Evolutionary conservation across 2,113 vertebrate species (phyloP), one percentile per base, ranked within the genome.

Genomic region (Paratilapia polleni): DNA sequence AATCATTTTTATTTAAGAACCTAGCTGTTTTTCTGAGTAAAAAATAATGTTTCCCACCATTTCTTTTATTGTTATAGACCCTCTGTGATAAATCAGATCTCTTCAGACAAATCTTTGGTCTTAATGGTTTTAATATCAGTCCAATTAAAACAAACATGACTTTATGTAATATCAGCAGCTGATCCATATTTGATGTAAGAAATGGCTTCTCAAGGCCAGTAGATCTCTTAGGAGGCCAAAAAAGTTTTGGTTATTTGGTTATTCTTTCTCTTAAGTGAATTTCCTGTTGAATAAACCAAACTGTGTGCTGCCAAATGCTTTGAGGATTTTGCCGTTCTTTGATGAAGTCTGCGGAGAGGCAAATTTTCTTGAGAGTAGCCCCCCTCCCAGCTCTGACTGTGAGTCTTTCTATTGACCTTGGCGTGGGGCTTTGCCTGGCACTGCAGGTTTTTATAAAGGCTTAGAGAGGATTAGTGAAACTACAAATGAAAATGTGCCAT

Each of bases 401-500:
- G 54, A 47, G 54, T 56, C 49, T 57, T 74, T 76, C 47, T 56
- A 4, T 58, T 77, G 75, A 88, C 88, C 81, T 82, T 82, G 86
- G 76, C 24, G 5, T 4, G 0, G 73, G 34, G n/a, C 68, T 22
- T 80, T 5, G 78, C 41, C 78, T 73, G 89, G 24, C 47, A 74
- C 59, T 60, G 81, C 78, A 61, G 83, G 61, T 75, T 73, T 64
- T 81, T 31, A 1, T 70, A 13, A 24, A 17, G 17, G 56, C 90
- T 89, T 3, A 87, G 73, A 74, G 78, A 66, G 83, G 88, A 91
- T 91, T 88, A 88, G 57, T 57, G 38, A 9, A 77, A 70, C 57
- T 58, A 78, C 82, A 81, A 83, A 87, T 82, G 82, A 82, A 87
- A 82, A 79, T 62, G 79, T 77, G 36, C 59, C 80, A 61, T 88